Conservation (phyloP, 92 coral and sea anemone species). For the Epizoanthus rinbou region DNA sequence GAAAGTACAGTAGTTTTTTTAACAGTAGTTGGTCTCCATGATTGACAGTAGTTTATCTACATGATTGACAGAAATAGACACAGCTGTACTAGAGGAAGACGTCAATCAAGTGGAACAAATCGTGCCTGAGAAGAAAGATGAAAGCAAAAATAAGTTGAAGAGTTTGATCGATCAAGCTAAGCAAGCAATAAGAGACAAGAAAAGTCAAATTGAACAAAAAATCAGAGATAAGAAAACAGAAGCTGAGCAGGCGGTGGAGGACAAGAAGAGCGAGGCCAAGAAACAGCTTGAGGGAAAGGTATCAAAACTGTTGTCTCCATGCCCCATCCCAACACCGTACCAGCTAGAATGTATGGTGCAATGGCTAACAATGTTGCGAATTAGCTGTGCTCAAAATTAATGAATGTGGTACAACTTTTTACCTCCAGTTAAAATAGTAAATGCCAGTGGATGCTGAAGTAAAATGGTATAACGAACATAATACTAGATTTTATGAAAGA, state of each 20-base stretch:
- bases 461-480: no score
- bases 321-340: neutral
- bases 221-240: slow-evolving; percentile 27
- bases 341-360: neutral
- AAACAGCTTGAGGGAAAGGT: slow-evolving; percentile 53
- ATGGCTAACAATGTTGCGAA: neutral
- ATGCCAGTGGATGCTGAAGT: no score
- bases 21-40: no score
- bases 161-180: neutral
- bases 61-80: no score
- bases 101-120: neutral
- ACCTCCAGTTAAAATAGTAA: no score
- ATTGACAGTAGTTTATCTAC: no score
- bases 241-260: slow-evolving; percentile 14
- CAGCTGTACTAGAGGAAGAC: neutral
- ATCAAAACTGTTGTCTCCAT: neutral
- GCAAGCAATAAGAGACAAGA: slow-evolving; percentile 29
- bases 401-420: no score
- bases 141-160: neutral
- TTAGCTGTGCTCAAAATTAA: no score
- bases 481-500: no score
- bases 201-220: slow-evolving; percentile 8
- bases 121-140: neutral
- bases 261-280: slow-evolving; percentile 33
- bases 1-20: no score